Evolutionary conservation across 1,140 invertebrate genomes (phyloP).

Genomic region (Zaprionus vittiger): DNA sequence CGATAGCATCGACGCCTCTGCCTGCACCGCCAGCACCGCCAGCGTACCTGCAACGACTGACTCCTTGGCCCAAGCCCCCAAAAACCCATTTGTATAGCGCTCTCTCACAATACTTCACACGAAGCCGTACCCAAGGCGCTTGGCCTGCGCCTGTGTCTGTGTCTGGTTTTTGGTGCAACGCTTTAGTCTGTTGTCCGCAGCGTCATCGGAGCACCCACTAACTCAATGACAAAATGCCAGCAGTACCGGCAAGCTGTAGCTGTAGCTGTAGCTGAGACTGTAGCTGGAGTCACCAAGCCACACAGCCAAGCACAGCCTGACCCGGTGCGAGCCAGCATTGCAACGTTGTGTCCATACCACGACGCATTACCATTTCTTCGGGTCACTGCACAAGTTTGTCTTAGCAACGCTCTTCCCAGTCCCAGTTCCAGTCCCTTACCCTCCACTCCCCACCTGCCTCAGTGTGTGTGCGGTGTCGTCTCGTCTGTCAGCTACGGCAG

Average conservation of each 20-base stretch:
- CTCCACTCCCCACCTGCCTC: neutral
- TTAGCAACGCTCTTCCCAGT: conserved; percentile 2
- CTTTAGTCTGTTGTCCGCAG: conserved; percentile 17
- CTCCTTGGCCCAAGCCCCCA: conserved; percentile 71
- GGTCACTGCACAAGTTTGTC: conserved; percentile 69
- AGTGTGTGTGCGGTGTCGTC: conserved; percentile 15
- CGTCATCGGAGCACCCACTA: conserved; percentile 70
- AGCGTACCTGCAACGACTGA: conserved; percentile 61
- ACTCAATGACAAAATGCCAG: conserved; percentile 80
- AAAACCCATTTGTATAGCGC: conserved; percentile 81
- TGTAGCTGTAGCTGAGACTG: neutral
- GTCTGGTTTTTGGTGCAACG: conserved; percentile 2
- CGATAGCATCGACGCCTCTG: conserved; percentile 79
- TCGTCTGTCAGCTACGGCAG: conserved; percentile 66
- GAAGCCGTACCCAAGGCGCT: conserved; percentile 44
- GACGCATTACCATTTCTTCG: conserved; percentile 80
- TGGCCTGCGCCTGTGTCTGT: neutral
- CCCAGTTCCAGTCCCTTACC: neutral
- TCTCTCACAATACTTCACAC: conserved; percentile 83
- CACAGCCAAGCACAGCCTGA: conserved; percentile 27
- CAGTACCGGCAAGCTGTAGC: conserved; percentile 19
- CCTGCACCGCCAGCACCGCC: conserved; percentile 22
- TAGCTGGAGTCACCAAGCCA: conserved; percentile 10
- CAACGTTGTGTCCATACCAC: conserved; percentile 24
- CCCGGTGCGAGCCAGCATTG: conserved; percentile 34